These are phyloP conservation scores for Ceratothoa steindachneri DNA, from an alignment of 2,888 invertebrate species.

Conservation along the genomic window DNA sequence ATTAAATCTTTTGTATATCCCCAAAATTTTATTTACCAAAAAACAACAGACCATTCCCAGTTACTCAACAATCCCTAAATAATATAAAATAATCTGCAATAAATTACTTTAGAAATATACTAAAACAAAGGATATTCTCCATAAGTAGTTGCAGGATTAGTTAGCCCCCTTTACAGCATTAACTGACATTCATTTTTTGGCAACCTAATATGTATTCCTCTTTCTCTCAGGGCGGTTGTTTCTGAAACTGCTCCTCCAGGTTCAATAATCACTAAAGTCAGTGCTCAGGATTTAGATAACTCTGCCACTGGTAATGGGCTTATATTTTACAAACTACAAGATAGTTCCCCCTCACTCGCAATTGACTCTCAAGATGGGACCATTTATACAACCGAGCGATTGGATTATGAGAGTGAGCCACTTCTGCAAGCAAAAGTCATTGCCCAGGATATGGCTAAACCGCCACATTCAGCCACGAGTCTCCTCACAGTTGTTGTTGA, in stretches of 20 bases:
- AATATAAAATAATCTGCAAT: too few species aligned
- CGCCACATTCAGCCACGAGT: constrained; percentile 52
- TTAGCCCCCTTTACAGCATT: too few species aligned
- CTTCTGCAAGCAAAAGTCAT: constrained; percentile 72
- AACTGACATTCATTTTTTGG: too few species aligned
- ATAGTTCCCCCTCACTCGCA: constrained; percentile 60
- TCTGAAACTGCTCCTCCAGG: constrained; percentile 72
- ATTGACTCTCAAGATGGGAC: constrained; percentile 82
- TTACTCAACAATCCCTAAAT: too few species aligned
- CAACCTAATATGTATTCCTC: too few species aligned
- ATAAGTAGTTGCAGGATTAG: too few species aligned
- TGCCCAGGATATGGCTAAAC: constrained; percentile 79
- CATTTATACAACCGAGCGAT: constrained; percentile 67
- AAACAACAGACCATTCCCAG: too few species aligned
- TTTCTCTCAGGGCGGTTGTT: not conserved
- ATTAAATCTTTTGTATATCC: too few species aligned
- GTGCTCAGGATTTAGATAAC: constrained; percentile 80
- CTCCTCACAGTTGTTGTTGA: constrained; percentile 26
- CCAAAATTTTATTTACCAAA: too few species aligned
- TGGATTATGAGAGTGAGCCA: constrained; percentile 67
- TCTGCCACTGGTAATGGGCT: constrained; percentile 81
- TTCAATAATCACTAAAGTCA: constrained; percentile 65
- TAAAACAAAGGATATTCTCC: too few species aligned
- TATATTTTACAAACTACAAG: constrained; percentile 69
- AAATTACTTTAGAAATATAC: too few species aligned